These are phyloP conservation scores for Drosophila chauvacae DNA, from an alignment of 1,140 invertebrate genomes.

Conservation along the genomic window DNA sequence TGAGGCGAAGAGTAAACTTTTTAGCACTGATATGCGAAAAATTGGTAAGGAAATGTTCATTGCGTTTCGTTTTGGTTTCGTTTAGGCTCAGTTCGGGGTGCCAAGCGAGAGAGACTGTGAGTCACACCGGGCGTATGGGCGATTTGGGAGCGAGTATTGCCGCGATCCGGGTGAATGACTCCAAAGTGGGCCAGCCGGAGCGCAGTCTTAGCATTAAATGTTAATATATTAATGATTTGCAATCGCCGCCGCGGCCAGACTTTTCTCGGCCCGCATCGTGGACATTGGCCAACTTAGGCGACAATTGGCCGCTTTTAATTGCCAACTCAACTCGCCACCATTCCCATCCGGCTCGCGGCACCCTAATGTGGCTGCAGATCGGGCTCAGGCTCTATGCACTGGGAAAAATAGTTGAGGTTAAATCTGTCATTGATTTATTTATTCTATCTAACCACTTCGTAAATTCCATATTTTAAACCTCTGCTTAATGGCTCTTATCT, in stretches of 20 bases:
- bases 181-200: slow-evolving; percentile 50
- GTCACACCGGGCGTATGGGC: slow-evolving; percentile 54
- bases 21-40: slow-evolving; percentile 75
- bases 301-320: slow-evolving; percentile 78
- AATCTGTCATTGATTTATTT: too few species aligned
- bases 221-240: slow-evolving; percentile 76
- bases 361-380: slow-evolving; percentile 51
- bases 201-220: slow-evolving; percentile 53
- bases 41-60: slow-evolving; percentile 16
- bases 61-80: slow-evolving; percentile 21
- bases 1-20: slow-evolving; percentile 30
- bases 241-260: slow-evolving; percentile 55
- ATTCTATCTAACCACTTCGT: too few species aligned
- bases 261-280: slow-evolving; percentile 48
- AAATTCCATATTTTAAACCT: too few species aligned
- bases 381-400: neutral
- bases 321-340: slow-evolving; percentile 54
- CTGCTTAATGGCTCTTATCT: too few species aligned
- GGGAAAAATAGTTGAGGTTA: neutral
- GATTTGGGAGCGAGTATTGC: slow-evolving; percentile 26
- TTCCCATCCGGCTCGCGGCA: slow-evolving; percentile 79
- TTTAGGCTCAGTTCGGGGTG: slow-evolving; percentile 27
- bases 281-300: slow-evolving; percentile 62
- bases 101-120: slow-evolving; percentile 22
- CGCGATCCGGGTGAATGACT: slow-evolving; percentile 61